phyloP scores from a whole-genome alignment of 2,797 vertebrate genomes.

The Phrynocephalus guinanensis region DNA sequence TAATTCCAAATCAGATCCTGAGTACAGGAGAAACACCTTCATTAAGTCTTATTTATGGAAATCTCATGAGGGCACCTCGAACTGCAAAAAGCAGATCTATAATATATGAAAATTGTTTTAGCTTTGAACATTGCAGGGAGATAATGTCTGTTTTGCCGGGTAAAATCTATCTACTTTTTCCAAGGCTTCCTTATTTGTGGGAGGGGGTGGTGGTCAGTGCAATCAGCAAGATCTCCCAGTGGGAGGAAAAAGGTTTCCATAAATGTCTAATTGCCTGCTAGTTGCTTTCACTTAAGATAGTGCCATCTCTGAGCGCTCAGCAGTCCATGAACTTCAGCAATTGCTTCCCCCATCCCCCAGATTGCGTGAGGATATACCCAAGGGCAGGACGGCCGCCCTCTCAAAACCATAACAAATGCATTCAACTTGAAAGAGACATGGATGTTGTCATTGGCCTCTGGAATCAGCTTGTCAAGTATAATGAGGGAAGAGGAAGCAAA shows the following conservation, averaged over 20 bases:
- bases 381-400: constrained; percentile 59
- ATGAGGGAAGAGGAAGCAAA: background rate
- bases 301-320: constrained; percentile 55
- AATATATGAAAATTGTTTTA: constrained; percentile 10
- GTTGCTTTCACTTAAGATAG: constrained; percentile 47
- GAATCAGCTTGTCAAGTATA: constrained; percentile 46
- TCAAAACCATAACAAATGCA: constrained; percentile 56
- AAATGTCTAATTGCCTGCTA: constrained; percentile 57
- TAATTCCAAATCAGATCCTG: background rate
- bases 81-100: constrained; percentile 5
- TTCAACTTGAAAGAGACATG: constrained; percentile 56
- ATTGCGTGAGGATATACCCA: constrained; percentile 48
- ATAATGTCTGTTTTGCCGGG: background rate
- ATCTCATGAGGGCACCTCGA: background rate
- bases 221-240: constrained; percentile 11
- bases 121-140: constrained; percentile 5
- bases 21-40: background rate
- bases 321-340: constrained; percentile 34
- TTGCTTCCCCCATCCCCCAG: constrained; percentile 26
- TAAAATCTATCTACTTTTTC: background rate
- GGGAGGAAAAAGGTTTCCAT: constrained; percentile 60
- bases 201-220: constrained; percentile 30
- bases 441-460: constrained; percentile 50
- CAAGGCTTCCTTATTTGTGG: constrained; percentile 10
- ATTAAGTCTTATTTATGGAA: background rate